Evolutionary conservation across 2,888 invertebrate species (phyloP).

Genomic region (Melanostoma scalare): DNA sequence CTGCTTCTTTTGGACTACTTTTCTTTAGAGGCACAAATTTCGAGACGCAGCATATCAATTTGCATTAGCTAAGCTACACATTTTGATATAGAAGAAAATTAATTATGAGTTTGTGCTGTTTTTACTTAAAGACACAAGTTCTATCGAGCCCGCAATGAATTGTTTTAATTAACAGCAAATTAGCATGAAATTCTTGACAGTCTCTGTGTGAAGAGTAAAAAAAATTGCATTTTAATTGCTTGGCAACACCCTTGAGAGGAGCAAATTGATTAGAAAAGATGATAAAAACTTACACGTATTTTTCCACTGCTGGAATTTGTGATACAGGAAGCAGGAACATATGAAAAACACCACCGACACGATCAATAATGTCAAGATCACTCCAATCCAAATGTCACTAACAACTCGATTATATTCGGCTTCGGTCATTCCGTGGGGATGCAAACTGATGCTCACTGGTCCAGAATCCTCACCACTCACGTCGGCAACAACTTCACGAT

Average conservation of each 20-base stretch:
- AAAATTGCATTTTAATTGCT: constrained; percentile 31
- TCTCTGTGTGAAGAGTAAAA: constrained; percentile 13
- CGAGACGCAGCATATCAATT: too few species aligned
- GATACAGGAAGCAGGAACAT: constrained; percentile 85
- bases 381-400: constrained; percentile 86
- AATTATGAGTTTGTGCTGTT: neutral
- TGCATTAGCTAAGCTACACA: too few species aligned
- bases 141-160: constrained; percentile 36
- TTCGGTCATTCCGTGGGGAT: constrained; percentile 78
- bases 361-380: constrained; percentile 85
- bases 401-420: constrained; percentile 84
- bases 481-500: constrained; percentile 76
- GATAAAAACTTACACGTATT: constrained; percentile 83
- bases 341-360: constrained; percentile 85
- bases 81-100: too few species aligned
- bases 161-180: constrained; percentile 57
- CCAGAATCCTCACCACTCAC: constrained; percentile 39
- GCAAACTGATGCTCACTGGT: constrained; percentile 30
- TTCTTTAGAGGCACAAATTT: too few species aligned
- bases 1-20: too few species aligned
- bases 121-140: neutral
- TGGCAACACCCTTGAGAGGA: constrained; percentile 14
- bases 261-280: neutral
- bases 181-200: constrained; percentile 37
- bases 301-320: constrained; percentile 87